Conservation (phyloP, 2,888 invertebrate species). For the Apamea anceps region DNA sequence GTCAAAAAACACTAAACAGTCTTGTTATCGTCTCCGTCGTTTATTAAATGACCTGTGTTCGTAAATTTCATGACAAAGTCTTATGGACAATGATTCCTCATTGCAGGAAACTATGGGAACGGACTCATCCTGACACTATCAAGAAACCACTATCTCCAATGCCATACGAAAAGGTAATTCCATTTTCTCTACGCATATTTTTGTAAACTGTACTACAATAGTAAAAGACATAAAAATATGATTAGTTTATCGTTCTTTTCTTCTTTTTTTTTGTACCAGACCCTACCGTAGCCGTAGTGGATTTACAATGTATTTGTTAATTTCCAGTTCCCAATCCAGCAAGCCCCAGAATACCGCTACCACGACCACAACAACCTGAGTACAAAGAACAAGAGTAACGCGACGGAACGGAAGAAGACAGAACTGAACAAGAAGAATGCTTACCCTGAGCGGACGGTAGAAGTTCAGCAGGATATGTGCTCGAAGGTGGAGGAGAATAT, state of each 20-base stretch:
- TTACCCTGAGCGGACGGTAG: conserved; percentile 75
- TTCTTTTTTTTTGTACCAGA: too few relatives aligned
- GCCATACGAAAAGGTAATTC: conserved; percentile 83
- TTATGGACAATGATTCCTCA: neutral
- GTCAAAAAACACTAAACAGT: neutral
- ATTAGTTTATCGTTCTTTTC: too few relatives aligned
- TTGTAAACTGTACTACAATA: neutral
- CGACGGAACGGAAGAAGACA: conserved; percentile 76
- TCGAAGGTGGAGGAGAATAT: conserved; percentile 82
- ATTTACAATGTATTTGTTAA: neutral
- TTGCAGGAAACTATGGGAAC: conserved; percentile 86
- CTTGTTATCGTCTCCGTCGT: neutral
- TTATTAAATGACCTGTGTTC: neutral
- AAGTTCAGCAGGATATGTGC: conserved; percentile 84
- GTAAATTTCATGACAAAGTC: neutral
- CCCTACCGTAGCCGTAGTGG: too few relatives aligned
- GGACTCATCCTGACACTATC: conserved; percentile 85
- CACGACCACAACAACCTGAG: conserved; percentile 89
- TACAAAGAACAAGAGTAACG: conserved; percentile 85
- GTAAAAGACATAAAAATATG: neutral
- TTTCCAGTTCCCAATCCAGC: conserved; percentile 64
- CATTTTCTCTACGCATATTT: neutral
- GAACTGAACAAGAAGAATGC: conserved; percentile 77
- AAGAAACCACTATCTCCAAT: conserved; percentile 82
- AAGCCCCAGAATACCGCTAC: conserved; percentile 83